Evolutionary conservation across 2,888 invertebrate genomes (phyloP).

Genomic region (Tyria jacobaeae): DNA sequence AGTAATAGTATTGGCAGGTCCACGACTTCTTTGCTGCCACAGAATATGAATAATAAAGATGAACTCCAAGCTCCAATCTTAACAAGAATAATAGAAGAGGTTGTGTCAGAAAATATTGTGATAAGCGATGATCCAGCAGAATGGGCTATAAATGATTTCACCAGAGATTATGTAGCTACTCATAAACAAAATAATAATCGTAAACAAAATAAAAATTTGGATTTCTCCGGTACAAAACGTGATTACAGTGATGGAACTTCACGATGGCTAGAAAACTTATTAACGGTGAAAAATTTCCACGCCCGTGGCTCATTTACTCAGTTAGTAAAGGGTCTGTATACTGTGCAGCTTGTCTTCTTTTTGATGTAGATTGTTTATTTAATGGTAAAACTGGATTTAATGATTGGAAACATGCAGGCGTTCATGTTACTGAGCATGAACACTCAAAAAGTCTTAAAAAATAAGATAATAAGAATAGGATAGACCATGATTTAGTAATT

Average conservation of each 20-base stretch:
- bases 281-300: neutral
- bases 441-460: neutral
- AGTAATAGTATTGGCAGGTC: too few species aligned
- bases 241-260: neutral
- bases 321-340: neutral
- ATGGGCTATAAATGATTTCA: too few species aligned
- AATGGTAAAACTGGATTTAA: neutral
- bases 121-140: neutral
- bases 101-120: neutral
- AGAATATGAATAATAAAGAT: neutral
- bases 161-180: neutral
- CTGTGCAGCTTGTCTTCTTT: neutral
- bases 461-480: neutral
- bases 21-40: neutral
- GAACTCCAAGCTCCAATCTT: neutral
- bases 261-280: neutral
- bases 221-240: neutral
- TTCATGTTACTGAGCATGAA: neutral
- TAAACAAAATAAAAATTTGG: neutral
- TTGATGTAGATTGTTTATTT: neutral
- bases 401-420: neutral
- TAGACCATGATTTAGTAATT: neutral
- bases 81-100: neutral
- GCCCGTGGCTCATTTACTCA: neutral
- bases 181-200: too few species aligned